These are phyloP conservation scores for Catharus ustulatus DNA, from an alignment of 2,797 vertebrate genomes.

Conservation along the genomic window DNA sequence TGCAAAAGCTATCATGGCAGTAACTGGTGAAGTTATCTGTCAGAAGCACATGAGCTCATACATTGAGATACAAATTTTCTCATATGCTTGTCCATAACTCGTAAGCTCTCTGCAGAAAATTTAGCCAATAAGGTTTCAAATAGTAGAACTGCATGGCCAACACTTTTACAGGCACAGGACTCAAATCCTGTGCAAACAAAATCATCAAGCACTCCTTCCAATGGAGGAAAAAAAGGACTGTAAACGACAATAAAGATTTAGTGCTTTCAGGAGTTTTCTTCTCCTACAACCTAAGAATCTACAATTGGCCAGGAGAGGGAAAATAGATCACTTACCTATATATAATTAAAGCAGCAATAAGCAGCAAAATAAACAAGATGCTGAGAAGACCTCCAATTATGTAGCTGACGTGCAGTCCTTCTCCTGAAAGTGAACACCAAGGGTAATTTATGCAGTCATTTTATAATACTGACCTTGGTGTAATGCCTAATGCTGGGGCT, in stretches of 20 bases:
- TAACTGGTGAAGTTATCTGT: background rate
- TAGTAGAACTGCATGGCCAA: background rate
- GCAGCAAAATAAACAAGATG: conserved; percentile 88
- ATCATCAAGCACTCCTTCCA: background rate
- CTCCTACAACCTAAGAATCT: background rate
- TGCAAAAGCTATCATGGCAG: background rate
- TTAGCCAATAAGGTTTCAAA: background rate
- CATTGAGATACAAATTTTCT: background rate
- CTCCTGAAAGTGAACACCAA: conserved; percentile 78
- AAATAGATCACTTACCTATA: conserved; percentile 83
- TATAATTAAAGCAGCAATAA: conserved; percentile 89
- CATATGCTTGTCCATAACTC: background rate
- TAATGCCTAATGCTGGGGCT: background rate
- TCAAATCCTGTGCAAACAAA: background rate
- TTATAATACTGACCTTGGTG: background rate
- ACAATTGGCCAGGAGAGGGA: background rate
- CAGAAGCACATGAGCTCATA: background rate
- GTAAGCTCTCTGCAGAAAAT: background rate
- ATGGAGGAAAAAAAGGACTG: background rate
- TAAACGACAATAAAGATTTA: background rate
- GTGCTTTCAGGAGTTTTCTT: background rate
- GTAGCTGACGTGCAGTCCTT: conserved; percentile 93
- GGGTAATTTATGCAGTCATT: background rate
- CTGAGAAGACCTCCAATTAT: conserved; percentile 92
- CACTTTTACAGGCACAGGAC: background rate